Evolutionary conservation across 2,888 invertebrate genomes (phyloP), one percentile per base, ranked within the genome.

Genomic region (Lumbricus terrestris): DNA sequence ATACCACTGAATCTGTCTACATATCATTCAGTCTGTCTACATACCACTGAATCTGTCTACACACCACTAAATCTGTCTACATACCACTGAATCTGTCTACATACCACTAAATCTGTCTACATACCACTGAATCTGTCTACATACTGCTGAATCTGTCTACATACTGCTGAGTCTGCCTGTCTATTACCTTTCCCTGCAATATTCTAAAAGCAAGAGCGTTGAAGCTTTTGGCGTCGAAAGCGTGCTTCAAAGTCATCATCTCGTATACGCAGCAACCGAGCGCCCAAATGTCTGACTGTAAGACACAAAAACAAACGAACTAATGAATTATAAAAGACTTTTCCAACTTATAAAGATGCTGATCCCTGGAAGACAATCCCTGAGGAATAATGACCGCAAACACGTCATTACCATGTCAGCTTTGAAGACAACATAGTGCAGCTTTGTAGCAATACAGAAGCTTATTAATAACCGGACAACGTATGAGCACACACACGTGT

Each of bases 271-370:
- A 95, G 91, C 95, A 95, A 15, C 95, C 95, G 29, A 95, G 92
- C 23, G 95, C 95, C 95, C 95, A 95, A 23, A 95, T 94, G 93
- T 95, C 95, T 88, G 95, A 95, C 95, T 95, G 93, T n/a, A 91
- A 34, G 34, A 29, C 3, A 85, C 34, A 34, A 16, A 69, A 47
- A 42, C 47, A 29, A 69, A n/a, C 69, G 69, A n/a, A 69, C 8
- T 0, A 29, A 69, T 69, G 29, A 69, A n/a, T 8, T 11, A n/a
- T 1, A 69, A n/a, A n/a, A 47, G 47, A 16, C 2, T 23, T 23
- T 47, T 20, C 3, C 23, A 29, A 69, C 69, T 1, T 1, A 20
- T n/a, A 11, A n/a, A n/a, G 69, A n/a, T 8, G 69, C 13, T 69
- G 29, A 8, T n/a, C 4, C 8, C 40, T 15, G 15, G 29, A n/a